Percentiles rank a stretch among this genome's conserved stretches.
Conservation (phyloP, 2,797 vertebrate genomes). For the Chromis chromis region DNA sequence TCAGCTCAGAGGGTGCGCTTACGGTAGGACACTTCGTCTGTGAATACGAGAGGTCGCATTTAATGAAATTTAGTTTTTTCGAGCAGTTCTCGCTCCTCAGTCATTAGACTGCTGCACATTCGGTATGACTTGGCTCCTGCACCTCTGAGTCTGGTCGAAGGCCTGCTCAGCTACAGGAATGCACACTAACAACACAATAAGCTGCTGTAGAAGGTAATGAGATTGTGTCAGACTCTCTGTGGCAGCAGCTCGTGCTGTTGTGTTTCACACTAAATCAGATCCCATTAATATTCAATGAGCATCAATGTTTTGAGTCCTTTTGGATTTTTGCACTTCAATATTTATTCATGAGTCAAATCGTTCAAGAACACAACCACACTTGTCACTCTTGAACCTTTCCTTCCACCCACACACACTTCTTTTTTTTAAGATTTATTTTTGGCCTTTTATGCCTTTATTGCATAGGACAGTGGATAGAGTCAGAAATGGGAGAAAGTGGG, state of each 20-base stretch:
- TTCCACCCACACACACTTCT: not conserved
- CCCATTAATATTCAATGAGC: slow-evolving; percentile 34
- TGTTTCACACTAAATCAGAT: slow-evolving; percentile 16
- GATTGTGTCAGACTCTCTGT: not conserved
- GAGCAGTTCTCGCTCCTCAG: slow-evolving; percentile 18
- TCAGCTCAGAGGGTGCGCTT: slow-evolving; percentile 25
- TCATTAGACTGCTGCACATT: slow-evolving; percentile 31
- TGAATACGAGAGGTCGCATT: slow-evolving; percentile 41
- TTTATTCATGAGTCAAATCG: slow-evolving; percentile 40
- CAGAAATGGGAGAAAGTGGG: no score
- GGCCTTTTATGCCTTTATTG: no score
- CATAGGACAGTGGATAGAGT: no score
- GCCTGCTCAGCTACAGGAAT: not conserved
- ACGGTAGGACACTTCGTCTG: slow-evolving; percentile 14
- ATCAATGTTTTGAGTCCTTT: slow-evolving; percentile 20
- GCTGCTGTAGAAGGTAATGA: not conserved
- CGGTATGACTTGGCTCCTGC: not conserved
- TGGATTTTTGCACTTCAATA: slow-evolving; percentile 23
- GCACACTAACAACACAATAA: not conserved
- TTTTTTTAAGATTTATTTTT: no score
- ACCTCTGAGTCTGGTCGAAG: not conserved
- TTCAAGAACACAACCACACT: slow-evolving; percentile 3
- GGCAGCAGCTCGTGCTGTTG: slow-evolving; percentile 1
- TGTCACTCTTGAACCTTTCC: slow-evolving; percentile 36
- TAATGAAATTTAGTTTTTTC: slow-evolving; percentile 38